phyloP scores from a whole-genome alignment of 23 tunicate species.

The Oikopleura albicans region DNA sequence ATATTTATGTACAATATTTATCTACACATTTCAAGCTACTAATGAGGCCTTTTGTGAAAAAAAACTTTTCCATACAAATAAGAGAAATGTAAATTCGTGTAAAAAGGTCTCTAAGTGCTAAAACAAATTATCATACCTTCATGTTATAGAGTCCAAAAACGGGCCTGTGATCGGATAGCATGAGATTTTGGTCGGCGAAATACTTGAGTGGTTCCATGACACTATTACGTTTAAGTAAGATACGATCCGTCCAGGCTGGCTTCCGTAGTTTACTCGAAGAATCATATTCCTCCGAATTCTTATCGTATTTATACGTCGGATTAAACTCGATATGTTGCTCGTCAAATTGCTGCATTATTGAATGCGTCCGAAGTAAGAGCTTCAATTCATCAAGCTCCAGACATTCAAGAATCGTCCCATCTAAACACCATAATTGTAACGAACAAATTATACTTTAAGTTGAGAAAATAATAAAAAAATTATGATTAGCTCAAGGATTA shows the following conservation, averaged over 20 bases:
- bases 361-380: neutral
- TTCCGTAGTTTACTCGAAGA: neutral
- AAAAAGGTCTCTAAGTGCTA: no score
- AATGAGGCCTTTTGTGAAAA: no score
- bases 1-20: no score
- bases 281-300: neutral
- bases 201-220: neutral
- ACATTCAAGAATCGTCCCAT: neutral
- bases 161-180: neutral
- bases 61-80: no score
- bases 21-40: no score
- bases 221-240: neutral
- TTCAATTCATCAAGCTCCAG: neutral
- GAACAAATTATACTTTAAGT: neutral
- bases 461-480: no score
- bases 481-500: neutral
- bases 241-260: conserved; percentile 16
- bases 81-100: no score
- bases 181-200: neutral
- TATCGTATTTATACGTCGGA: conserved; percentile 8
- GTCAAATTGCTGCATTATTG: neutral
- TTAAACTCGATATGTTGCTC: neutral
- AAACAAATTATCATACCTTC: no score
- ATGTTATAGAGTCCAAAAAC: neutral
- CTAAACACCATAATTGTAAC: neutral